Percentiles rank a stretch among this genome's conserved stretches.
These are phyloP conservation scores for Agapetus fuscipes DNA, from an alignment of 2,888 invertebrate genomes.

Conservation along the genomic window DNA sequence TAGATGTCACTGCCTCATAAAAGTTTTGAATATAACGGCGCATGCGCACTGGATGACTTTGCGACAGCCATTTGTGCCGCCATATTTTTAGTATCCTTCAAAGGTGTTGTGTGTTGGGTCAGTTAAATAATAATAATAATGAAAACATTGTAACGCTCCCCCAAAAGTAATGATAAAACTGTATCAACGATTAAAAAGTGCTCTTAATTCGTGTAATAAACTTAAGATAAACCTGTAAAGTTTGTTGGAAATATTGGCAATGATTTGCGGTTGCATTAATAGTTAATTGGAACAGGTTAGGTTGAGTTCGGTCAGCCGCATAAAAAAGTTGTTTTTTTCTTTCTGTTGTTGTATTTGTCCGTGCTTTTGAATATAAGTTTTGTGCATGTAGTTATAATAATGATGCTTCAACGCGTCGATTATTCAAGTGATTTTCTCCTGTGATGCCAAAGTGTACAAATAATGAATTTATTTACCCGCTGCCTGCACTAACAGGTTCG, in stretches of 20 bases:
- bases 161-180: too few species aligned
- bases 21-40: too few species aligned
- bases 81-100: conserved; percentile 19
- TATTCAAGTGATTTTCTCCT: conserved; percentile 8
- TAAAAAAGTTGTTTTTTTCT: conserved; percentile 14
- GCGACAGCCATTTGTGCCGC: too few species aligned
- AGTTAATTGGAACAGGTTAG: conserved; percentile 18
- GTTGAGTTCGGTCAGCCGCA: conserved; percentile 14
- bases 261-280: conserved; percentile 9
- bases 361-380: conserved; percentile 7
- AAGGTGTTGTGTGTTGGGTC: conserved; percentile 11
- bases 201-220: too few species aligned
- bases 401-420: conserved; percentile 1
- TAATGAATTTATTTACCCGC: conserved; percentile 9
- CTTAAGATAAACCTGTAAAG: too few species aligned
- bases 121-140: too few species aligned
- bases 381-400: conserved; percentile 3
- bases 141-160: too few species aligned
- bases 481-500: conserved; percentile 18
- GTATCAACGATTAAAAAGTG: conserved; percentile 10
- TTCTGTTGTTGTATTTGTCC: conserved; percentile 3
- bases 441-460: conserved; percentile 13
- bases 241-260: too few species aligned
- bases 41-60: conserved; percentile 19
- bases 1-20: too few species aligned